Evolutionary conservation across 1,140 invertebrate genomes (phyloP).

Genomic region (Drosophila sp.): DNA sequence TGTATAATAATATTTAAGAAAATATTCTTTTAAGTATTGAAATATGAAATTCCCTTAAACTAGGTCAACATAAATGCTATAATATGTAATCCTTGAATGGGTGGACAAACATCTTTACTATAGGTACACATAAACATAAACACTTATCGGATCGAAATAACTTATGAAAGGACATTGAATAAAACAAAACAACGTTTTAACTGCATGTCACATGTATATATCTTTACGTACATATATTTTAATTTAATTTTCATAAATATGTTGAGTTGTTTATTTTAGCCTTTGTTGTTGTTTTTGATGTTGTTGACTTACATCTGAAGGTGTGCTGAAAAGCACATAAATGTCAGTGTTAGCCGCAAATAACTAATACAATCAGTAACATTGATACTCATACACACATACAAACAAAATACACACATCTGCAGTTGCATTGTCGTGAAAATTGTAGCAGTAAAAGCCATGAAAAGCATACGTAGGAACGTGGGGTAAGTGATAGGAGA

Average conservation of each 20-base stretch:
- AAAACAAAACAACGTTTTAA: too few relatives aligned
- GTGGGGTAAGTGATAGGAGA: not conserved
- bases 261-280: too few relatives aligned
- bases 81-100: too few relatives aligned
- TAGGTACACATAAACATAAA: too few relatives aligned
- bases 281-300: not conserved
- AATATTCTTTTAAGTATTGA: too few relatives aligned
- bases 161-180: too few relatives aligned
- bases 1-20: too few relatives aligned
- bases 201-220: not conserved
- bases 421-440: conserved; percentile 63
- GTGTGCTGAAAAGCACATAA: conserved; percentile 60
- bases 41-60: too few relatives aligned
- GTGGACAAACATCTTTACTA: not conserved
- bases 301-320: conserved; percentile 12
- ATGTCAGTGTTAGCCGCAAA: conserved; percentile 64
- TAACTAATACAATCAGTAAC: conserved; percentile 64
- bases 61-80: too few relatives aligned
- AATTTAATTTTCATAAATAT: conserved; percentile 33
- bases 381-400: conserved; percentile 11
- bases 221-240: conserved; percentile 10
- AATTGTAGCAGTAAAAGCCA: conserved; percentile 49
- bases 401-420: conserved; percentile 14
- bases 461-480: conserved; percentile 28
- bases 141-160: too few relatives aligned